These are phyloP conservation scores for Tinamus major DNA, from an alignment of 2,797 vertebrate genomes.

Conservation along the genomic window DNA sequence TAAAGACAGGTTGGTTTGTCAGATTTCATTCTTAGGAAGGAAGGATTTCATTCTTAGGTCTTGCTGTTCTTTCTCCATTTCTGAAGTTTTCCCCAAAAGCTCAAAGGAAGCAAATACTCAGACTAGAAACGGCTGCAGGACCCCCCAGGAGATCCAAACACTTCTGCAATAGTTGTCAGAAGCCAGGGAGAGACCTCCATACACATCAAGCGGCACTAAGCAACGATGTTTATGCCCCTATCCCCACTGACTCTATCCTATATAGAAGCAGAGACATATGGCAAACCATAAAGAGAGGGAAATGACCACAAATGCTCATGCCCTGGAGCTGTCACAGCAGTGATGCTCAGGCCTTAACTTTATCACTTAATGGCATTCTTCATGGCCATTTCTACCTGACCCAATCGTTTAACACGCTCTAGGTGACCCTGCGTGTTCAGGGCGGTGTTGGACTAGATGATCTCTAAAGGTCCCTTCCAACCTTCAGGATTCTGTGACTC, in stretches of 20 bases:
- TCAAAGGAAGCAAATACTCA: neutral
- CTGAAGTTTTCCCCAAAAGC: neutral
- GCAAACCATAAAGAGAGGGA: neutral
- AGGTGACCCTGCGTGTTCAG: too few relatives aligned
- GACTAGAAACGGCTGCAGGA: neutral
- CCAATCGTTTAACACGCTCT: neutral
- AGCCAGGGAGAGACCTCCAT: neutral
- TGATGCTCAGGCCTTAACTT: neutral
- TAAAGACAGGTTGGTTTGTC: neutral
- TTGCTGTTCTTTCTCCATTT: neutral
- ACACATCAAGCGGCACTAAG: rapidly evolving
- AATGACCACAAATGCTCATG: neutral
- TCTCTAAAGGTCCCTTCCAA: too few relatives aligned
- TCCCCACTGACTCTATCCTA: neutral
- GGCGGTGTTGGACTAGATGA: too few relatives aligned
- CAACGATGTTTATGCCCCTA: neutral
- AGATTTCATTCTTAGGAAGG: neutral
- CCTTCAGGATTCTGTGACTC: too few relatives aligned
- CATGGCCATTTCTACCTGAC: neutral
- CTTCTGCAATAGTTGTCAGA: neutral
- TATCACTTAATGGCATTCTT: neutral
- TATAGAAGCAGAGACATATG: neutral
- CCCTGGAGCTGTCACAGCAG: neutral
- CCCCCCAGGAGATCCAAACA: neutral
- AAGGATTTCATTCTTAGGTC: neutral